Evolutionary conservation across 2,797 vertebrate genomes (phyloP).

Genomic region (Gambusia yucatana): DNA sequence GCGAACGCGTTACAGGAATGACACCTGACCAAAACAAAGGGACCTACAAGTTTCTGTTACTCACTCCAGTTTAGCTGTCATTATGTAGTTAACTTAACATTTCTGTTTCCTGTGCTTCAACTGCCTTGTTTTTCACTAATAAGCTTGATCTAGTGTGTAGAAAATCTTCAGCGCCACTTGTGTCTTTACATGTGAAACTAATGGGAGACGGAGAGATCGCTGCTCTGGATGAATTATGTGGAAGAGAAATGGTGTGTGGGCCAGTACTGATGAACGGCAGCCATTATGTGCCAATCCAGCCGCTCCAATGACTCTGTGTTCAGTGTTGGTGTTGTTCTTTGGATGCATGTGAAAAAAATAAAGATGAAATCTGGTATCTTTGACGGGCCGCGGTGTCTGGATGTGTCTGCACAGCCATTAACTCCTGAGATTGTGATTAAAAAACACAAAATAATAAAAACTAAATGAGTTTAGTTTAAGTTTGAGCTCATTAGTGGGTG

Average conservation of each 20-base stretch:
- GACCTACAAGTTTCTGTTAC: constrained; percentile 40
- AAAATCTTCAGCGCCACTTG: constrained; percentile 30
- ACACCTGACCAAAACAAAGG: constrained; percentile 46
- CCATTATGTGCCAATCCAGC: constrained; percentile 32
- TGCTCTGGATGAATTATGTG: constrained; percentile 7
- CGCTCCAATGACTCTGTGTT: constrained; percentile 42
- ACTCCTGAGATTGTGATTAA: neutral
- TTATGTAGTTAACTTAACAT: constrained; percentile 31
- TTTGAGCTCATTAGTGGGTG: neutral
- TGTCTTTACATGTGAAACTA: constrained; percentile 44
- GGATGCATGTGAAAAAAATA: constrained; percentile 74
- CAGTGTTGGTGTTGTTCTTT: constrained; percentile 72
- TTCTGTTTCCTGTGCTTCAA: constrained; percentile 34
- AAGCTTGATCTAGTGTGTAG: constrained; percentile 39
- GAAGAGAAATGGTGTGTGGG: constrained; percentile 22
- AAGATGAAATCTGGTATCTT: constrained; percentile 49
- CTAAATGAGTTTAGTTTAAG: neutral
- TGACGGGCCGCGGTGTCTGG: neutral
- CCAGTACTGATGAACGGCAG: constrained; percentile 35
- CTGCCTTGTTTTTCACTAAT: constrained; percentile 48
- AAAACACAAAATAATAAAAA: too few relatives aligned
- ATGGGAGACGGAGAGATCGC: constrained; percentile 11
- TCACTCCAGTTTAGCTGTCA: constrained; percentile 23
- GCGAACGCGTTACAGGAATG: constrained; percentile 39
- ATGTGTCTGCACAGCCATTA: constrained; percentile 14